Base-by-base conservation (phyloP, 2,888 invertebrate species). In the Calameuta filiformis region DNA sequence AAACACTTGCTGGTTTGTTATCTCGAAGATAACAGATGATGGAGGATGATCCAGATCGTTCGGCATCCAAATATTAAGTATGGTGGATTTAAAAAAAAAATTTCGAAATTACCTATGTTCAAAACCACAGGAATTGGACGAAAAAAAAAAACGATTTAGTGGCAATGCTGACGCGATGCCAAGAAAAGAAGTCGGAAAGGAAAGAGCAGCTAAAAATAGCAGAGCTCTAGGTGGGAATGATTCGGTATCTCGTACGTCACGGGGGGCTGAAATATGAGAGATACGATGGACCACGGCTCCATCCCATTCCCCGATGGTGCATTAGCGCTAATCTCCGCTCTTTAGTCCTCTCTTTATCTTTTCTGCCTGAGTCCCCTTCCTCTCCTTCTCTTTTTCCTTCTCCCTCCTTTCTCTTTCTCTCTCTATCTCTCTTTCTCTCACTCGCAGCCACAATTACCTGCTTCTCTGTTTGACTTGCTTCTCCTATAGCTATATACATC, bases 171-270 rank as follows among this genome's bases (percentile, higher is more conserved):
- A 56, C 9, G 23, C 23, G 23, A 71, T 71, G 33, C 71, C 71
- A 35, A 75, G 68, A 35, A 77, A 69, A 73, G 31, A 68, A 33
- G 35, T 79, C 74, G 33, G 78, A 78, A 77, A 77, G 78, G 75
- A 68, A 76, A 80, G 79, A 83, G 78, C 82, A 82, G 83, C 85
- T 89, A 89, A 89, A 89, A 89, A 89, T 89, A 79, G 74, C 75
- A 77, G 79, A 77, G 75, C 77, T 80, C 79, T 89, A 90, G 90
- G 89, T 88, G 89, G 89, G 89, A 90, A 90, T 88, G 90, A 91
- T 91, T 89, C 89, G 91, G 92, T 92, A 92, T 91, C 91, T 90
- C 87, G 86, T 81, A 85, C 89, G 91, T 91, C 91, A 90, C 89
- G 89, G 90, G 88, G 88, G 87, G 89, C 89, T 90, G 90, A 91